These are phyloP conservation scores for Leptinotarsa lineolata DNA, from an alignment of 1,140 invertebrate genomes.

Conservation along the genomic window DNA sequence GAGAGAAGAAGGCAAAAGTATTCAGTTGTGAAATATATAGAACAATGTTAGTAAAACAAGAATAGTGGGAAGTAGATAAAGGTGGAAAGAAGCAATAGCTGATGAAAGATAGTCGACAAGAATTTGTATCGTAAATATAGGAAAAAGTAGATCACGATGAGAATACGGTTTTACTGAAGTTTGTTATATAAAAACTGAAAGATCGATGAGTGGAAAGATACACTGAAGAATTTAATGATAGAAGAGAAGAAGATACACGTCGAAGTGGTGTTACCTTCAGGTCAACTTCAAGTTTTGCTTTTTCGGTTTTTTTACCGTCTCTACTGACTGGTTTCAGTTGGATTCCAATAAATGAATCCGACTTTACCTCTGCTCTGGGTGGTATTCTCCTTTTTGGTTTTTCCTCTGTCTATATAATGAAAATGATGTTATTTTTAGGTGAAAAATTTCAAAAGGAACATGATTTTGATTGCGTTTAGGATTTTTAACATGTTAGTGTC, in stretches of 20 bases:
- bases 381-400: conserved; percentile 60
- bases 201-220: neutral
- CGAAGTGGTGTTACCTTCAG: conserved; percentile 50
- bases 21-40: too few species aligned
- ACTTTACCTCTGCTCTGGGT: conserved; percentile 61
- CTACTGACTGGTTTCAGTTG: conserved; percentile 66
- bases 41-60: too few species aligned
- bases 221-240: neutral
- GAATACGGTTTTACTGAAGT: too few species aligned
- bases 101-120: too few species aligned
- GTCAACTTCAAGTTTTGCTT: conserved; percentile 48
- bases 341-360: conserved; percentile 63
- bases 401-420: conserved; percentile 52
- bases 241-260: conserved; percentile 36
- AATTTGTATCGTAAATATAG: too few species aligned
- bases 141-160: too few species aligned
- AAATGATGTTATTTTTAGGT: conserved; percentile 16
- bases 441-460: neutral
- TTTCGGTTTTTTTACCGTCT: conserved; percentile 55
- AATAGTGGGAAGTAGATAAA: too few species aligned
- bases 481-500: neutral
- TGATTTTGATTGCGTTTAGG: neutral
- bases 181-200: neutral
- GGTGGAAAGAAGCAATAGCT: too few species aligned
- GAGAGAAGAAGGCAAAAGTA: conserved; percentile 5